phyloP scores from a whole-genome alignment of 2,113 vertebrate genomes.

The Furnarius figulus region DNA sequence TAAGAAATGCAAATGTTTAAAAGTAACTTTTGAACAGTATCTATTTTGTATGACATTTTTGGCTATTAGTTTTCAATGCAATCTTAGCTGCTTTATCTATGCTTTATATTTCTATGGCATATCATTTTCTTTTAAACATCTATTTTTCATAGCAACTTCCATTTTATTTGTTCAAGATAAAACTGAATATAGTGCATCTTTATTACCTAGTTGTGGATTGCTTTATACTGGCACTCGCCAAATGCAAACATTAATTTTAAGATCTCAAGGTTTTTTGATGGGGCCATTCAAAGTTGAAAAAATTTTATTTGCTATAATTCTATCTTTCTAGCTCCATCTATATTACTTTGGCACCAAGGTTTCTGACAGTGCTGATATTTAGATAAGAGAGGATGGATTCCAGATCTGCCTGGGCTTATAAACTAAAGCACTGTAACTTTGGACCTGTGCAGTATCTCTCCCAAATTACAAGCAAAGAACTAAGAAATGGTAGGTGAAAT shows the following conservation, averaged over 20 bases:
- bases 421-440: background rate
- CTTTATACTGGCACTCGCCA: background rate
- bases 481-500: background rate
- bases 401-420: background rate
- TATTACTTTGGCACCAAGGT: background rate
- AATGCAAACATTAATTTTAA: background rate
- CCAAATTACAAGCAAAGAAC: background rate
- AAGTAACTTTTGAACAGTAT: background rate
- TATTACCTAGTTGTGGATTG: background rate
- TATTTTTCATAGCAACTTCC: background rate
- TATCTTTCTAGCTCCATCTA: background rate
- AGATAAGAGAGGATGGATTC: background rate
- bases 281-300: background rate
- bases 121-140: background rate
- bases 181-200: background rate
- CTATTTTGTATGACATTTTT: background rate
- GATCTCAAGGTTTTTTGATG: background rate
- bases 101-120: background rate
- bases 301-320: background rate
- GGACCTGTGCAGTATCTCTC: background rate
- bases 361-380: background rate
- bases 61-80: background rate
- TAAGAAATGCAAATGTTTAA: background rate
- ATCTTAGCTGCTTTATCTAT: background rate
- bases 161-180: background rate